Percentiles rank a stretch among this genome's conserved stretches.
Conservation (phyloP, 1,140 invertebrate species). For the Mamestra configurata region DNA sequence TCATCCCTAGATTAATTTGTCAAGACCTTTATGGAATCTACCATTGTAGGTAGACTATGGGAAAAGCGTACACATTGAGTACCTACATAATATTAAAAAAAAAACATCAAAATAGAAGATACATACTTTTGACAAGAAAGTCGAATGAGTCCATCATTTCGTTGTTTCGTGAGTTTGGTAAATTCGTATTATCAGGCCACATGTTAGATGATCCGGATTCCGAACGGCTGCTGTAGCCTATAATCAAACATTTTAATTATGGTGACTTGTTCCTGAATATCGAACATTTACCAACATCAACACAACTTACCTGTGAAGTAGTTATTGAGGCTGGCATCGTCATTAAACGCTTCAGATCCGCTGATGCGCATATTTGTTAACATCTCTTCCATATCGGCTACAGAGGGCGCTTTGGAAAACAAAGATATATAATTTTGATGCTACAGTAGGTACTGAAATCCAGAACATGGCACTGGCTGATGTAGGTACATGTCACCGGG, state of each 20-base stretch:
- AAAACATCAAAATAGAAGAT: constrained; percentile 5
- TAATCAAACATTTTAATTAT: constrained; percentile 13
- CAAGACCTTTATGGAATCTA: too few relatives aligned
- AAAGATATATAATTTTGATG: not conserved
- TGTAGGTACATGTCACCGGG: too few relatives aligned
- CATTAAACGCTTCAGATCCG: constrained; percentile 25
- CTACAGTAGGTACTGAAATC: not conserved
- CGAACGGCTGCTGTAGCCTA: constrained; percentile 29
- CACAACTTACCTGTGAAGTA: constrained; percentile 40
- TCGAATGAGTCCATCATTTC: constrained; percentile 78
- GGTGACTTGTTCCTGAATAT: not conserved
- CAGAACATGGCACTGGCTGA: too few relatives aligned
- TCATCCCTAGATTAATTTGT: too few relatives aligned
- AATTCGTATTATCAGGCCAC: constrained; percentile 64
- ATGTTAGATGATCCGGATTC: constrained; percentile 62
- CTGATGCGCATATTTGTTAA: constrained; percentile 46
- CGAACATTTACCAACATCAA: not conserved
- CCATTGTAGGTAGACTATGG: too few relatives aligned
- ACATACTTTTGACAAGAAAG: constrained; percentile 80
- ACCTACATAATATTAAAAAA: too few relatives aligned
- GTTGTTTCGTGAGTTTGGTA: constrained; percentile 58
- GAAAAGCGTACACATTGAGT: too few relatives aligned
- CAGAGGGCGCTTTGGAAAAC: constrained; percentile 54
- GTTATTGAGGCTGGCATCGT: constrained; percentile 31
- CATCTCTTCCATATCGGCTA: constrained; percentile 53